phyloP scores from a whole-genome alignment of 2,797 vertebrate genomes.

The Knipowitschia caucasica region DNA sequence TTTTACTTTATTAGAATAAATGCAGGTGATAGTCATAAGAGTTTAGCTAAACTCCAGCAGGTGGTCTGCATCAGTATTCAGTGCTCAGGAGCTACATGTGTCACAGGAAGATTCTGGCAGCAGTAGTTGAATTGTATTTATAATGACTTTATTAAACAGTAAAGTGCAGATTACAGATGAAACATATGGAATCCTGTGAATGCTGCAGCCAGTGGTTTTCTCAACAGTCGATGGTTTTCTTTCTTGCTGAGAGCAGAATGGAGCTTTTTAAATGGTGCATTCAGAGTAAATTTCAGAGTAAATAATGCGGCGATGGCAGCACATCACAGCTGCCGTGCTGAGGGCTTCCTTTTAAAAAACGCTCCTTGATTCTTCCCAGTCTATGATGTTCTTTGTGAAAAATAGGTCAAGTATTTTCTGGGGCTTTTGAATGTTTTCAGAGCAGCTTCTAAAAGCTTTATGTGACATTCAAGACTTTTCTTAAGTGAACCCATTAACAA shows the following conservation, averaged over 20 bases:
- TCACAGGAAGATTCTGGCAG: too few relatives aligned
- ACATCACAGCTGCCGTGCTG: constrained; percentile 18
- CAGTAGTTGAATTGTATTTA: too few relatives aligned
- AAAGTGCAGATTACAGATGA: too few relatives aligned
- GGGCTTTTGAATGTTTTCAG: constrained; percentile 8
- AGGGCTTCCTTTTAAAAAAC: constrained; percentile 16
- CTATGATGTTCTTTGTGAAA: constrained; percentile 22
- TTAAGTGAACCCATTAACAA: neutral
- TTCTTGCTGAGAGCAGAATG: neutral
- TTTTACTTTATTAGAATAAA: too few relatives aligned
- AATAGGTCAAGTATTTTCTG: constrained; percentile 39
- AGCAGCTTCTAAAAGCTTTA: neutral
- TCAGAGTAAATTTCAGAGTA: constrained; percentile 8
- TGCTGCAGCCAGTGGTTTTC: neutral
- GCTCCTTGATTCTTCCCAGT: constrained; percentile 15
- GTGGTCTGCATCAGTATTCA: too few relatives aligned
- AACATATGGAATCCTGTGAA: neutral
- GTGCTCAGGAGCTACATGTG: too few relatives aligned
- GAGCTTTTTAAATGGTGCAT: neutral
- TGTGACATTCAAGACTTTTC: neutral
- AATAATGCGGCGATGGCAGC: constrained; percentile 22
- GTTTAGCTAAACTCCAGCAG: too few relatives aligned
- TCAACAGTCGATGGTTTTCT: too few relatives aligned
- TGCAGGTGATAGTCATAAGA: too few relatives aligned
- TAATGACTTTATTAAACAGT: too few relatives aligned